Conservation (phyloP, 2,113 vertebrate species). For the Oreochromis aureus region DNA sequence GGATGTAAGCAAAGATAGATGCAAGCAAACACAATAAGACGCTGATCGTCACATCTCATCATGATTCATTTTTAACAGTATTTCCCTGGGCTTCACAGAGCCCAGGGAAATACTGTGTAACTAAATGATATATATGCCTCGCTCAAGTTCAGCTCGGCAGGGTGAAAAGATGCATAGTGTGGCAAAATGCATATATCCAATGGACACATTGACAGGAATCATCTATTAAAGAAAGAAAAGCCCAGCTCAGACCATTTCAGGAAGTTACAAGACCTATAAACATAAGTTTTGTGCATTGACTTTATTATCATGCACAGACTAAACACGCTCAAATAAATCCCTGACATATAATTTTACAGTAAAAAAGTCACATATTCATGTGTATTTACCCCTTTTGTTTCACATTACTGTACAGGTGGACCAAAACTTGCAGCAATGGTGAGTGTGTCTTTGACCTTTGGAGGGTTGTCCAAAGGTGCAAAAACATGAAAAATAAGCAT, state of each 20-base stretch:
- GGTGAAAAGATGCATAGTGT: not conserved
- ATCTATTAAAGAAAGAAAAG: not conserved
- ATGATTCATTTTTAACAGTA: conserved; percentile 7
- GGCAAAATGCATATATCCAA: not conserved
- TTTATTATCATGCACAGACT: not conserved
- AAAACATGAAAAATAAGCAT: not conserved
- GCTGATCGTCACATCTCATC: conserved; percentile 21
- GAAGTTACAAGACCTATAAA: not conserved
- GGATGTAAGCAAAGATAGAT: conserved; percentile 40
- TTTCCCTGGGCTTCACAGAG: too few relatives aligned
- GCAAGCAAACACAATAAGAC: conserved; percentile 46
- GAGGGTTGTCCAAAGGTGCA: not conserved
- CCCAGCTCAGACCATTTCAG: not conserved
- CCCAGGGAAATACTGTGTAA: not conserved
- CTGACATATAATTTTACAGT: not conserved
- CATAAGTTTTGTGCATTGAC: not conserved
- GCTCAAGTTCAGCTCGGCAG: not conserved
- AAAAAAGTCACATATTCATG: not conserved
- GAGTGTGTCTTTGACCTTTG: conserved; percentile 28
- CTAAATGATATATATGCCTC: not conserved
- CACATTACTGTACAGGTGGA: not conserved
- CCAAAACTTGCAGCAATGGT: not conserved
- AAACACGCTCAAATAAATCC: not conserved
- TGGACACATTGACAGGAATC: not conserved
- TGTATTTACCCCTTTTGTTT: not conserved